Evolutionary conservation across 2,113 vertebrate genomes (phyloP), one percentile per base, ranked within the genome.

Genomic region (Grus americana): DNA sequence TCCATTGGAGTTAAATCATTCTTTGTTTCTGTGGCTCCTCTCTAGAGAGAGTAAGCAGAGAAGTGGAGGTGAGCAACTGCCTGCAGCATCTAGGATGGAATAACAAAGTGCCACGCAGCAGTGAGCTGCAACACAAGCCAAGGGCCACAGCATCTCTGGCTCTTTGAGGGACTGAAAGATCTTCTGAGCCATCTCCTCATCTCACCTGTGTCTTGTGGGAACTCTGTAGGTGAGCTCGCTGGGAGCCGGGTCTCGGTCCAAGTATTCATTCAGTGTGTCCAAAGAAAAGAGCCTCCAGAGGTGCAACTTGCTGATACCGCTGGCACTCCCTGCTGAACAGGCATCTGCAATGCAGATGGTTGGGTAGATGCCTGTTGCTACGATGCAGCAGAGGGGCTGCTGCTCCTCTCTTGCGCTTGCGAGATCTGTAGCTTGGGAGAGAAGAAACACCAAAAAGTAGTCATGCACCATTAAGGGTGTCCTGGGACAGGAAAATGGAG

Each of bases 221-320:
- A 98, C 98, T 86, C 89, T 97, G 94, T 98, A 98, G 65, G 91
- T 98, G 78, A 99, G 98, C 86, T 99, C 99, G 2, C 44, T 21
- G 18, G 98, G 95, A 36, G 97, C 83, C 0, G 98, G 99, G 61
- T 98, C 98, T 21, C 50, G 97, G 18, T 97, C 79, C 95, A 99
- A 95, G 93, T 98, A 98, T 52, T 97, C 78, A 71, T 99, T 99
- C 88, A 99, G 92, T 15, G 32, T 91, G n/a, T 99, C 98, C 95
- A 99, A 94, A 79, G 98, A 99, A 73, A 99, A 98, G 71, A 99
- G 98, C 22, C 63, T 93, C 99, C 99, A 99, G 21, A 99, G 97
- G 34, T 98, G 98, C 44, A 92, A 50, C 75, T 98, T 99, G 96
- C 97, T 98, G 94, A 99, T 97, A 30, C 97, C 94, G 5, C 93